These are phyloP conservation scores for Drosophila miranda DNA, from an alignment of 1,140 invertebrate genomes.

Conservation along the genomic window DNA sequence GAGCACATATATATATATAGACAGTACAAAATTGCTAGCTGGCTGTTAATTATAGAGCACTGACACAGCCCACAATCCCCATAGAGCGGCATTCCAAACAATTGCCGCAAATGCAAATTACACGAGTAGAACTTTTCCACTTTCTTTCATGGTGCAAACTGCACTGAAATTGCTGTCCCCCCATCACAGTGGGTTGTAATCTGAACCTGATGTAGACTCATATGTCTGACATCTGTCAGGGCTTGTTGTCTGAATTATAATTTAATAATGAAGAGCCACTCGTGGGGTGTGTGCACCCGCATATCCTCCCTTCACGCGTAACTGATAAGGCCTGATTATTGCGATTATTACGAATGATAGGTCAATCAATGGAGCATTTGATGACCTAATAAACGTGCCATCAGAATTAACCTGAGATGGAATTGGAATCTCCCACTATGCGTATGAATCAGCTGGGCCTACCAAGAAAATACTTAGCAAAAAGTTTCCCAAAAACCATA, in stretches of 20 bases:
- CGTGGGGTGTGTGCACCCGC: slow-evolving; percentile 17
- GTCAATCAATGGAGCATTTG: slow-evolving; percentile 36
- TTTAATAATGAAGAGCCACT: slow-evolving; percentile 55
- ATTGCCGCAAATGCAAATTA: slow-evolving; percentile 57
- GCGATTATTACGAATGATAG: slow-evolving; percentile 8
- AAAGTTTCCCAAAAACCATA: slow-evolving; percentile 26
- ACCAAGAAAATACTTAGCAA: background rate
- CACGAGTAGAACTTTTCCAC: slow-evolving; percentile 56
- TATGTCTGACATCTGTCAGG: slow-evolving; percentile 69
- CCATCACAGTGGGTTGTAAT: slow-evolving; percentile 39
- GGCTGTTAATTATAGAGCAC: slow-evolving; percentile 66
- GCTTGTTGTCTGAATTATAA: slow-evolving; percentile 73
- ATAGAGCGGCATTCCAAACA: slow-evolving; percentile 11
- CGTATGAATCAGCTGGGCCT: slow-evolving; percentile 21
- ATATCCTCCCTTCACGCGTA: slow-evolving; percentile 10
- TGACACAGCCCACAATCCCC: slow-evolving; percentile 22
- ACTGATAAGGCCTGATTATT: slow-evolving; percentile 33
- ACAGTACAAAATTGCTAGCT: slow-evolving; percentile 34
- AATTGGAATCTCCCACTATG: slow-evolving; percentile 13
- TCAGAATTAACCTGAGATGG: background rate
- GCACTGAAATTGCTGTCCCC: slow-evolving; percentile 31
- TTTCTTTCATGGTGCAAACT: slow-evolving; percentile 7
- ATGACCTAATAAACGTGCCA: slow-evolving; percentile 44
- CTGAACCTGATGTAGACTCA: slow-evolving; percentile 34
- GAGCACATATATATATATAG: slow-evolving; percentile 5